phyloP scores from a whole-genome alignment of 2,888 invertebrate species.

The Aspidiotus destructor region DNA sequence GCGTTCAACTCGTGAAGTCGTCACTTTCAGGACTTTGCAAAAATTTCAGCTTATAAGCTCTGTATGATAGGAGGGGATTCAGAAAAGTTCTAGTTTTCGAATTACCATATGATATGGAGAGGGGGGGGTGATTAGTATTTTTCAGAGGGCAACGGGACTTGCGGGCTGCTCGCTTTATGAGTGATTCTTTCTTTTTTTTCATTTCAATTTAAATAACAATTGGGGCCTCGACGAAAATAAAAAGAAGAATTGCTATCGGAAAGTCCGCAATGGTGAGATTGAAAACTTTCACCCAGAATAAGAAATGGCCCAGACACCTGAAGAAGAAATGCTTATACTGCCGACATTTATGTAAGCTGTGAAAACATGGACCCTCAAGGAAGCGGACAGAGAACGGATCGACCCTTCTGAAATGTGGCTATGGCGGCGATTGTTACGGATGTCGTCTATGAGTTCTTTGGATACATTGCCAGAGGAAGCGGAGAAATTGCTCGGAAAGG shows the following conservation, averaged over 20 bases:
- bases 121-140: too few species aligned
- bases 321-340: conserved; percentile 2
- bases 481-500: background rate
- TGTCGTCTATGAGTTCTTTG: background rate
- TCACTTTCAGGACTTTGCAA: too few species aligned
- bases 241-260: background rate
- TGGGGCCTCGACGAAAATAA: background rate
- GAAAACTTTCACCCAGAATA: background rate
- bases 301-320: background rate
- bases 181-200: too few species aligned
- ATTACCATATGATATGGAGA: too few species aligned
- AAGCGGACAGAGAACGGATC: too few species aligned
- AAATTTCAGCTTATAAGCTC: too few species aligned
- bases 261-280: background rate
- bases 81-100: too few species aligned
- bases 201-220: too few species aligned
- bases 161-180: too few species aligned
- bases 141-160: too few species aligned
- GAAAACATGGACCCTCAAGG: background rate
- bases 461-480: background rate
- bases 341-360: background rate
- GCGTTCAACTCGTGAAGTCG: too few species aligned
- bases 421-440: background rate
- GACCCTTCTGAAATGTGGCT: background rate
- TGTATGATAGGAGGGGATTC: too few species aligned